phyloP scores from a whole-genome alignment of 2,113 vertebrate species.

The Loxodonta africana region DNA sequence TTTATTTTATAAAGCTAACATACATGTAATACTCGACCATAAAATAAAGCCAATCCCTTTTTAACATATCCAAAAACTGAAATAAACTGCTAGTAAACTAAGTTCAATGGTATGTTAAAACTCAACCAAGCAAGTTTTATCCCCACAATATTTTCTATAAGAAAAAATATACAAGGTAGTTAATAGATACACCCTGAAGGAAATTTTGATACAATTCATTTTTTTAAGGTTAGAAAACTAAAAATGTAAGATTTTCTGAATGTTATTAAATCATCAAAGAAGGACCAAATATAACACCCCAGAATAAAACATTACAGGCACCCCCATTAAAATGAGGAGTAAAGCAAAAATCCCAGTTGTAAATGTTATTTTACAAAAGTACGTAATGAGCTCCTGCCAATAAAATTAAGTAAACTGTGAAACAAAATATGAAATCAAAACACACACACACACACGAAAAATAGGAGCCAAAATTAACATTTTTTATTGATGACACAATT shows the following conservation, averaged over 20 bases:
- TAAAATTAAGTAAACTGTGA: slow-evolving; percentile 23
- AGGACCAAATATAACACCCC: slow-evolving; percentile 13
- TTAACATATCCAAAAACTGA: slow-evolving; percentile 53
- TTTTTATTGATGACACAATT: not conserved
- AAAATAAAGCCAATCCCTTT: slow-evolving; percentile 52
- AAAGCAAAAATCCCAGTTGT: slow-evolving; percentile 42
- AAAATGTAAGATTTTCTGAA: slow-evolving; percentile 55
- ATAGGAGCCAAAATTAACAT: not conserved
- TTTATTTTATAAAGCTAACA: slow-evolving; percentile 62
- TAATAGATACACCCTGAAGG: slow-evolving; percentile 18
- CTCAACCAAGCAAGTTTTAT: slow-evolving; percentile 18
- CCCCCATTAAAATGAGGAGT: slow-evolving; percentile 15
- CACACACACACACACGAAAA: not conserved
- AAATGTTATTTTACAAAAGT: slow-evolving; percentile 30
- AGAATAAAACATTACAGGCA: slow-evolving; percentile 46
- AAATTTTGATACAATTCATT: slow-evolving; percentile 27
- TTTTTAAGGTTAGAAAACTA: slow-evolving; percentile 48
- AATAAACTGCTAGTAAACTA: slow-evolving; percentile 58
- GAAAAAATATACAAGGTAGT: not conserved
- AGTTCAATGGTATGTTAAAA: slow-evolving; percentile 58
- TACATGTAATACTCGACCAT: slow-evolving; percentile 56
- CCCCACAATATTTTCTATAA: not conserved
- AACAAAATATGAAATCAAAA: slow-evolving; percentile 26
- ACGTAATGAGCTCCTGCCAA: not conserved
- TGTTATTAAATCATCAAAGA: slow-evolving; percentile 72